phyloP scores from a whole-genome alignment of 2,797 vertebrate species.

The Gymnothorax reevesii region DNA sequence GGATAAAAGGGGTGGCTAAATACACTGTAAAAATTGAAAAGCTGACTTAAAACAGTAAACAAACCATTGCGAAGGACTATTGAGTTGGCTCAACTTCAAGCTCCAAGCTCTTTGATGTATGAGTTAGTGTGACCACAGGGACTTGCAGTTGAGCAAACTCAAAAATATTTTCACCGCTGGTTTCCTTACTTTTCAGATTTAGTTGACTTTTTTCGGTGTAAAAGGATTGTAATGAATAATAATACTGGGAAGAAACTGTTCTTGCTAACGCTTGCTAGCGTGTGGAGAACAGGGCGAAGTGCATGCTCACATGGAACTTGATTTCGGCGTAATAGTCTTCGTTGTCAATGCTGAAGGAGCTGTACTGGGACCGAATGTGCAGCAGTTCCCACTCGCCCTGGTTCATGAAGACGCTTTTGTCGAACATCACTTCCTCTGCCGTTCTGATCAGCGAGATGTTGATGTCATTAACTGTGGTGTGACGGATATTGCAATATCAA shows the following conservation, averaged over 20 bases:
- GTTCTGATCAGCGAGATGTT: conserved; percentile 91
- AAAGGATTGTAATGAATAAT: too few species aligned
- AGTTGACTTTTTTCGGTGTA: too few species aligned
- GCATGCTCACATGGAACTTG: conserved; percentile 85
- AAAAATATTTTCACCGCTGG: too few species aligned
- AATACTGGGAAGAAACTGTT: background rate
- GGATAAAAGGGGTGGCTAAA: too few species aligned
- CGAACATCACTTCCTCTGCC: conserved; percentile 83
- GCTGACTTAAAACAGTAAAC: too few species aligned
- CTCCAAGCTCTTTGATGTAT: too few species aligned
- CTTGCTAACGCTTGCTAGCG: background rate
- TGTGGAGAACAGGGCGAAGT: background rate
- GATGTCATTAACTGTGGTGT: conserved; percentile 85
- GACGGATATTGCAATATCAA: background rate
- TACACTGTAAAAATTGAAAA: too few species aligned
- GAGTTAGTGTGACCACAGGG: too few species aligned
- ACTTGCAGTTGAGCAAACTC: too few species aligned
- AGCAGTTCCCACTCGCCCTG: conserved; percentile 98
- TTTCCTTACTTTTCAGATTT: too few species aligned
- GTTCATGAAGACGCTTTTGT: conserved; percentile 92
- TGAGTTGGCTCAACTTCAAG: too few species aligned
- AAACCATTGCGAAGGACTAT: too few species aligned
- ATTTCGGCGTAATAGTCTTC: conserved; percentile 86
- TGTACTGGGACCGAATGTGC: conserved; percentile 82
- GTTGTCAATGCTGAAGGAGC: conserved; percentile 84